A percentile compares a stretch with the other conserved stretches of the same genome.
Conservation (phyloP, 2,797 vertebrate genomes). For the Tauraco hartlaubi region DNA sequence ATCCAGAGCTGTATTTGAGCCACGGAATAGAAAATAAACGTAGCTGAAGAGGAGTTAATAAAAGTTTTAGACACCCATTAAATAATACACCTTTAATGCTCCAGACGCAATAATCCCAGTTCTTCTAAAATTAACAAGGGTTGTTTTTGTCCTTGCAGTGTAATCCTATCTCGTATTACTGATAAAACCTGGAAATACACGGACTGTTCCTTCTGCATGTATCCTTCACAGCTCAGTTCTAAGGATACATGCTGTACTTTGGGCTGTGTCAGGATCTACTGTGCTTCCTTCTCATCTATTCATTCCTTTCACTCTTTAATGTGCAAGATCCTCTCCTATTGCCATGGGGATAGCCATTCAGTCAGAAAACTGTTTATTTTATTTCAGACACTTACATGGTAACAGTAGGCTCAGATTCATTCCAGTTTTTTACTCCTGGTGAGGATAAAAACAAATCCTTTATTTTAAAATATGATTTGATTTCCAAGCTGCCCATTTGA, state of each 20-base stretch:
- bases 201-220: background rate
- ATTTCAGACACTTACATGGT: slow-evolving; percentile 46
- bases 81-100: slow-evolving; percentile 8
- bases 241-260: slow-evolving; percentile 44
- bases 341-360: slow-evolving; percentile 53
- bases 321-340: slow-evolving; percentile 34
- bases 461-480: slow-evolving; percentile 40
- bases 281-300: slow-evolving; percentile 59
- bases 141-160: slow-evolving; percentile 2
- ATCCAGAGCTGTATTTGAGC: slow-evolving; percentile 6
- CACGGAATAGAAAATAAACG: slow-evolving; percentile 18
- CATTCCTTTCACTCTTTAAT: slow-evolving; percentile 2
- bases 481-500: background rate
- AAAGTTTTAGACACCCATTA: slow-evolving; percentile 7
- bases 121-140: slow-evolving; percentile 37
- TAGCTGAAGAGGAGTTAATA: background rate
- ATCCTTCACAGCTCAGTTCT: background rate
- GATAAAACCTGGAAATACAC: slow-evolving; percentile 6
- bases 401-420: slow-evolving; percentile 32
- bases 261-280: slow-evolving; percentile 31
- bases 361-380: slow-evolving; percentile 62
- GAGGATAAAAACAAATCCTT: slow-evolving; percentile 54
- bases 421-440: slow-evolving; percentile 45
- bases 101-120: background rate
- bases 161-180: slow-evolving; percentile 35